phyloP scores from a whole-genome alignment of 2,113 vertebrate species.

The Chaenocephalus aceratus region DNA sequence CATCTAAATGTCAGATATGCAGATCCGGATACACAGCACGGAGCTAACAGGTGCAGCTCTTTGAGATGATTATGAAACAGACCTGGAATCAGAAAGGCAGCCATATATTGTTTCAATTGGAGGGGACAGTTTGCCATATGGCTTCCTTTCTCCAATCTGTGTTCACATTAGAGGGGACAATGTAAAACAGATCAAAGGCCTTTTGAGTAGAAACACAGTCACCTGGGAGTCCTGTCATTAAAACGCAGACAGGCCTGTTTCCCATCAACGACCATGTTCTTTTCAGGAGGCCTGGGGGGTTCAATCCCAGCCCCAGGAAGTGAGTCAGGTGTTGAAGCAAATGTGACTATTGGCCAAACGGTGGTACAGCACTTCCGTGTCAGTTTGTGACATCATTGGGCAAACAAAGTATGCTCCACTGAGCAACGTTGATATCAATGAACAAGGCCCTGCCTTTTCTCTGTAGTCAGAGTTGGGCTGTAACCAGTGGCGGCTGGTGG shows the following conservation, averaged over 20 bases:
- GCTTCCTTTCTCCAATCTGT: constrained; percentile 22
- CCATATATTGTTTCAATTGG: constrained; percentile 34
- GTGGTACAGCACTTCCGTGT: too few species aligned
- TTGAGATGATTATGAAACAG: constrained; percentile 29
- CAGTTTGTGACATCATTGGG: too few species aligned
- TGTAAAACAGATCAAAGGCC: constrained; percentile 6
- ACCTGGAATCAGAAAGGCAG: constrained; percentile 22
- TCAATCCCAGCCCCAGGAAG: not conserved
- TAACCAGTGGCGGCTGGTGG: too few species aligned
- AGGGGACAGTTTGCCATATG: constrained; percentile 31
- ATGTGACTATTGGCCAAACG: too few species aligned
- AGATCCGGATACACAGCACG: not conserved
- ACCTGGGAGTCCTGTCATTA: not conserved
- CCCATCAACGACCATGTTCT: not conserved
- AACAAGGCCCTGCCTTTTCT: too few species aligned
- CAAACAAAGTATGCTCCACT: too few species aligned
- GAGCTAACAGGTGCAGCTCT: constrained; percentile 41
- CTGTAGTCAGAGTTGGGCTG: too few species aligned
- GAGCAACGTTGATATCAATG: too few species aligned
- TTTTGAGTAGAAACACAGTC: not conserved
- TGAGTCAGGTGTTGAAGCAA: too few species aligned
- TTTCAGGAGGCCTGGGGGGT: not conserved
- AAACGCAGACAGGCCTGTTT: not conserved
- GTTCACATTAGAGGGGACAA: constrained; percentile 23
- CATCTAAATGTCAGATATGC: not conserved